Base-by-base conservation (phyloP, 2,888 invertebrate species). In the Machimus rusticus region DNA sequence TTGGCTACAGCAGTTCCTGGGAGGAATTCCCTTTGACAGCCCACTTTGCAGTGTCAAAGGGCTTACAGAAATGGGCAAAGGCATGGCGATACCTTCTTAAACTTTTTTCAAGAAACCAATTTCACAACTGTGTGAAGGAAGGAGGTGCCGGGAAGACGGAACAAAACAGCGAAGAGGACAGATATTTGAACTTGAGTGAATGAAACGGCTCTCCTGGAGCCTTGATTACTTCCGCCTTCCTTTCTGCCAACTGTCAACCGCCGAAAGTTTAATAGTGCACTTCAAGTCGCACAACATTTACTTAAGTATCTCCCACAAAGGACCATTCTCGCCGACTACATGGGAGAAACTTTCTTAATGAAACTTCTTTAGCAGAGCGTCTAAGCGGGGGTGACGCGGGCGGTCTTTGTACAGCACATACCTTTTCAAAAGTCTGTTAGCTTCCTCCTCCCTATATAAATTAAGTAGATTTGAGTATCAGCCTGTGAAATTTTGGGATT, bases 251-350 rank as follows among this genome's bases (percentile, higher is more conserved):
- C 37, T 43, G 78, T 78, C 78, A 78, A 78, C 78, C 37, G 23
- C 43, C 78, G 39, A 78, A 43, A 78, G 78, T 78, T 78, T 78
- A 78, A 78, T 78, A 78, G 78, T 78, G 78, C 78, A 78, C 78
- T 78, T 78, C 43, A 78, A 39, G 78, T 78, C 78, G 37, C 39
- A 78, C 37, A 37, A 78, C 78, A 78, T 78, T 78, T 78, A 78
- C 78, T 39, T 78, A 78, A 78, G 46, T 78, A 78, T 43, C 78
- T 46, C n/a, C 19, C 78, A 39, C 39, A 78, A 78, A 78, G 78
- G 78, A 43, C 78, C 46, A 39, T 78, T 78, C 23, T 43, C 43
- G 78, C 43, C 39, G 78, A 78, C 23, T 43, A 78, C 78, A 78
- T 23, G 78, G 39, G 43, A 39, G 78, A 78, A 78, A 78, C 78